Evolutionary conservation across 2,113 vertebrate species (phyloP).

Genomic region (Alces alces): DNA sequence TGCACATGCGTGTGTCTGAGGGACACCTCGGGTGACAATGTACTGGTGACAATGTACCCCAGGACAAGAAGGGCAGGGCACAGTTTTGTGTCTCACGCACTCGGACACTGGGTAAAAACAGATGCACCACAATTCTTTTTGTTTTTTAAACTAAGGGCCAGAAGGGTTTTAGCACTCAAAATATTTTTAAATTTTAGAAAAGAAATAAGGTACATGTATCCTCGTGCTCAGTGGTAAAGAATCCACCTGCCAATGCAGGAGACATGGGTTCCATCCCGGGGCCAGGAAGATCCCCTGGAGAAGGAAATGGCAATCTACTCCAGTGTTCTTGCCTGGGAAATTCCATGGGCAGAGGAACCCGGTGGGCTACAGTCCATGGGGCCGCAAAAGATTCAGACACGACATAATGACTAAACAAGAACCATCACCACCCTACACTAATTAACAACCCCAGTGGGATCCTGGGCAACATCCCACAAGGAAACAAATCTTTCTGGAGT

Average conservation of each 20-base stretch:
- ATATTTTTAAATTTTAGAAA: neutral
- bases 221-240: neutral
- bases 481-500: neutral
- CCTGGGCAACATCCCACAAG: neutral
- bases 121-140: neutral
- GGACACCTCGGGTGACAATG: too few species aligned
- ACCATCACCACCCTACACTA: neutral
- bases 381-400: neutral
- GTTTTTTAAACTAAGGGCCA: neutral
- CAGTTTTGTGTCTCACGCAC: neutral
- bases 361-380: neutral
- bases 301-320: neutral
- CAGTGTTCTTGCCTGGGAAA: neutral
- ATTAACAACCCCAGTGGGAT: neutral
- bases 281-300: neutral
- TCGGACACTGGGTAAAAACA: neutral
- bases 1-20: fast-evolving
- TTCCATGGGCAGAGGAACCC: neutral
- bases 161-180: neutral
- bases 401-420: neutral
- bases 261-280: neutral
- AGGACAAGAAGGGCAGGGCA: neutral
- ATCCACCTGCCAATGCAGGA: neutral
- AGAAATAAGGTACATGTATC: neutral
- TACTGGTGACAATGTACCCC: neutral